Evolutionary conservation across 2,797 vertebrate species (phyloP).

Genomic region (Sebastes steindachneri): DNA sequence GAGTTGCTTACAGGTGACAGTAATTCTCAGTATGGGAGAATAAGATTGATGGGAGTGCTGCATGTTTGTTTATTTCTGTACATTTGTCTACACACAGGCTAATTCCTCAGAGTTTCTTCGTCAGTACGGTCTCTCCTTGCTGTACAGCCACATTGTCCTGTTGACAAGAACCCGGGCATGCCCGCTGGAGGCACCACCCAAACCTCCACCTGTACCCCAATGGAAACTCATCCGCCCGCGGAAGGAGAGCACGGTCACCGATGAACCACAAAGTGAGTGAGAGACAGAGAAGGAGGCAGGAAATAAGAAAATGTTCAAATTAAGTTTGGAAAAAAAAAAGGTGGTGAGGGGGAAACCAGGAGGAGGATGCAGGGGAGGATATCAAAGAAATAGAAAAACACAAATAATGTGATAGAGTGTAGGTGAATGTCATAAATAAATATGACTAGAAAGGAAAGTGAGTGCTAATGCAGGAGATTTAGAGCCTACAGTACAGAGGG

Average conservation of each 20-base stretch:
- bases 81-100: constrained; percentile 74
- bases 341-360: constrained; percentile 19
- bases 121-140: constrained; percentile 87
- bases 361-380: constrained; percentile 50
- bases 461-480: constrained; percentile 50
- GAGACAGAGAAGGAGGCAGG: neutral
- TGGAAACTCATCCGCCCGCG: constrained; percentile 91
- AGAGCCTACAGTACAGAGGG: constrained; percentile 28
- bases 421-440: constrained; percentile 65
- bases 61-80: constrained; percentile 32
- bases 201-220: constrained; percentile 75
- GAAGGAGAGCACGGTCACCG: constrained; percentile 81
- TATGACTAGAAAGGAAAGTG: constrained; percentile 27
- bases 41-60: neutral
- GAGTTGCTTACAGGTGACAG: neutral
- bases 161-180: constrained; percentile 89
- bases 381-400: constrained; percentile 48
- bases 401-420: constrained; percentile 44
- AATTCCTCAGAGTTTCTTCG: constrained; percentile 88
- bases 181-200: constrained; percentile 79
- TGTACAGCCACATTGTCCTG: constrained; percentile 87
- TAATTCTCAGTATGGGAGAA: neutral
- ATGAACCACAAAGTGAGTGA: constrained; percentile 87
- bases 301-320: constrained; percentile 4
- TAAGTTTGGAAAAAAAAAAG: constrained; percentile 7